Evolutionary conservation across 2,888 invertebrate species (phyloP), one percentile per base, ranked within the genome.

Genomic region (Drosophila robusta): DNA sequence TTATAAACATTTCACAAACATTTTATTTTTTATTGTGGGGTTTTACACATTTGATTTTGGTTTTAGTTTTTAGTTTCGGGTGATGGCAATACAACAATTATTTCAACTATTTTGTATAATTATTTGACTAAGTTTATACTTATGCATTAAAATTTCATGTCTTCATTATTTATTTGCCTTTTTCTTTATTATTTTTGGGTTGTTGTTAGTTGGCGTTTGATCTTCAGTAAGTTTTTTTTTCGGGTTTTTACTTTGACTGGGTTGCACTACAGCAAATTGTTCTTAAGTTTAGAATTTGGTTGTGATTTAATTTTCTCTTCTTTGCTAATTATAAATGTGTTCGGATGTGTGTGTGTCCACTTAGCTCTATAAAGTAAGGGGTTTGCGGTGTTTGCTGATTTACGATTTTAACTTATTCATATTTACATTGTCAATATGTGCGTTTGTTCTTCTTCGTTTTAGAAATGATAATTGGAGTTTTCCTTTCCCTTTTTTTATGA

Each of bases 1-100:
- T 86, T 89, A 85, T 87, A 85, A 85, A 85, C 85, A 89, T 81
- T 81, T 81, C 82, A 85, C 81, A 81, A 79, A 81, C 78, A 84
- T 80, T 83, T 83, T 70, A 34, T 12, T 12, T 39, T 62, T 75
- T 78, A 73, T 71, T 87, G 54, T 70, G 44, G 51, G 83, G 69
- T 71, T 67, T 86, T 83, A 82, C 88, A 86, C 80, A 78, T 60
- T 75, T 70, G 51, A 47, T 65, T 76, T 77, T 61, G 45, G 34
- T 65, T 70, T 58, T 47, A 18, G 29, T 62, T 74, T 64, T 64
- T 67, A 45, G 45, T 63, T 70, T 71, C 36, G 81, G 68, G 70
- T 70, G 83, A 88, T 76, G 80, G 77, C 76, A 70, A 77, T 78
- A 79, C 85, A 85, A 85, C 85, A 85, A 85, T 88, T 85, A 88